A percentile compares a stretch with the other conserved stretches of the same genome.
Evolutionary conservation across 2,888 invertebrate species (phyloP).

Genomic region (Branchipolynoe longqiensis): DNA sequence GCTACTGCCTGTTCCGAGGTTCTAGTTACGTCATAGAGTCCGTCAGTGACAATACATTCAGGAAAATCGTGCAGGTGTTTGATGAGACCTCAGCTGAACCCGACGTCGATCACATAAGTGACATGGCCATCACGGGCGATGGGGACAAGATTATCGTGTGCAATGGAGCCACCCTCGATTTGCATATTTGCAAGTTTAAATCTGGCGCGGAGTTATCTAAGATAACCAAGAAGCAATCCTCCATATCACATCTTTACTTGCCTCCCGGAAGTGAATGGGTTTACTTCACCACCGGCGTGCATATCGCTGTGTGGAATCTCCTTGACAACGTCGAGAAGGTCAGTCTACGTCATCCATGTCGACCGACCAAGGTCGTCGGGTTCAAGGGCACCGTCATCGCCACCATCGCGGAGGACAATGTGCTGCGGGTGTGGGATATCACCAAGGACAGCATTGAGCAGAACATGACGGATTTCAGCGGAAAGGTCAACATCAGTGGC

Average conservation of each 20-base stretch:
- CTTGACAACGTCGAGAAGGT: conserved; percentile 4
- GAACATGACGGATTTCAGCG: conserved; percentile 64
- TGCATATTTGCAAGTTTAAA: conserved; percentile 55
- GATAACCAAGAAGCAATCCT: conserved; percentile 14
- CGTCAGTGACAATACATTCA: background rate
- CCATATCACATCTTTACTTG: conserved; percentile 14
- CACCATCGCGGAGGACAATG: conserved; percentile 71
- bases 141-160: conserved; percentile 12
- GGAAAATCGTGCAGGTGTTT: conserved; percentile 49
- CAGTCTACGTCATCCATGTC: conserved; percentile 59
- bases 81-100: conserved; percentile 42
- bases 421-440: conserved; percentile 73
- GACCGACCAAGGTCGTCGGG: conserved; percentile 56
- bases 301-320: conserved; percentile 36
- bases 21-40: conserved; percentile 54
- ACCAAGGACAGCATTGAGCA: conserved; percentile 62
- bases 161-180: conserved; percentile 58
- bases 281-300: conserved; percentile 45
- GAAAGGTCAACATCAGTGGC: conserved; percentile 62
- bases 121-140: conserved; percentile 44
- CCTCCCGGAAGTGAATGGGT: conserved; percentile 18
- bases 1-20: conserved; percentile 56
- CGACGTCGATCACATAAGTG: conserved; percentile 59
- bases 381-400: conserved; percentile 61
- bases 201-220: background rate